phyloP scores from a whole-genome alignment of 2,888 invertebrate species.

The Melinaea marsaeus region DNA sequence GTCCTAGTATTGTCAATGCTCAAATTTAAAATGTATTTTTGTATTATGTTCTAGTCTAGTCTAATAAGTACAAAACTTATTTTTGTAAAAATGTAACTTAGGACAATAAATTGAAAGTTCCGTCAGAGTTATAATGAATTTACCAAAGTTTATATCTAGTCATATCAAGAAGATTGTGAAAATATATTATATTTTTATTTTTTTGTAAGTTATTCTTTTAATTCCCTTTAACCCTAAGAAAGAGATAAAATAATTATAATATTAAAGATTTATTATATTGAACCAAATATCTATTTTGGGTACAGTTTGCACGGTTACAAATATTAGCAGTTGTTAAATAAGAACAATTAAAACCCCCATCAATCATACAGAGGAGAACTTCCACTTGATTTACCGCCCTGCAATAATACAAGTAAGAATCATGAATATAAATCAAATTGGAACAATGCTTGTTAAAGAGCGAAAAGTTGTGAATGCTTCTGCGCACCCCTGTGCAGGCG shows the following conservation, averaged over 20 bases:
- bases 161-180: conserved; percentile 42
- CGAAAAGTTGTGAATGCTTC: conserved; percentile 74
- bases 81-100: conserved; percentile 35
- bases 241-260: no score
- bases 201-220: conserved; percentile 35
- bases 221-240: not conserved
- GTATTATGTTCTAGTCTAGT: conserved; percentile 39
- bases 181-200: conserved; percentile 40
- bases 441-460: conserved; percentile 74
- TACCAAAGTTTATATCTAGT: conserved; percentile 63
- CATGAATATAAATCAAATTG: conserved; percentile 78
- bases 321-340: conserved; percentile 8
- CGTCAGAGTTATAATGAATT: conserved; percentile 26
- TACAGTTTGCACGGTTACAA: no score
- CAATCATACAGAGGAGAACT: conserved; percentile 48
- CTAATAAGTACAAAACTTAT: conserved; percentile 33
- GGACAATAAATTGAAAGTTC: conserved; percentile 33
- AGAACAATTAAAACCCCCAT: conserved; percentile 13
- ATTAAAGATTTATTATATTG: no score
- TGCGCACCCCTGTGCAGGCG: conserved; percentile 60
- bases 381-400: conserved; percentile 67
- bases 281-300: no score
- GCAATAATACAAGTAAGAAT: conserved; percentile 67
- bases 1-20: conserved; percentile 59
- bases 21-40: conserved; percentile 50